phyloP scores from a whole-genome alignment of 1,140 invertebrate species.

The Glossosoma conforme region DNA sequence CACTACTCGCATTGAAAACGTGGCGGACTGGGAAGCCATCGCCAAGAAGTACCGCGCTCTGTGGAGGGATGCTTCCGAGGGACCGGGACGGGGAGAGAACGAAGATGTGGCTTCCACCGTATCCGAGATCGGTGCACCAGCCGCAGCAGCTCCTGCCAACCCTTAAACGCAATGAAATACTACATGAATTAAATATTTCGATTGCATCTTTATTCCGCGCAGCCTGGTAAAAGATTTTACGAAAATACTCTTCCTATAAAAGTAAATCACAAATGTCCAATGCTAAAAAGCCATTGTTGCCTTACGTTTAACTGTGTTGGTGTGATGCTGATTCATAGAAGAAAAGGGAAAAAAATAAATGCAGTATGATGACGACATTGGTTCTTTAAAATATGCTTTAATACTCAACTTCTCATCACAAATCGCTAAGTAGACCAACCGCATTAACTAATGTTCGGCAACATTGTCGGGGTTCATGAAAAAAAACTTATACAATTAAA shows the following conservation, averaged over 20 bases:
- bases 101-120: constrained; percentile 46
- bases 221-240: not conserved
- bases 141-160: not conserved
- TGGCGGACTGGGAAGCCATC: constrained; percentile 86
- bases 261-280: not conserved
- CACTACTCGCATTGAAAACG: constrained; percentile 76
- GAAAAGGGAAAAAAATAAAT: no score
- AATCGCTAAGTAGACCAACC: no score
- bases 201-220: no score
- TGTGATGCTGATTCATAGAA: no score
- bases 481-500: no score
- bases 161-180: not conserved
- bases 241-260: not conserved
- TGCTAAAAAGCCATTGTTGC: not conserved
- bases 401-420: no score
- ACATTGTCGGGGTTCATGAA: no score
- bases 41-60: constrained; percentile 83
- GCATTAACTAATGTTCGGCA: no score
- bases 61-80: constrained; percentile 60
- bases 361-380: no score
- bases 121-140: constrained; percentile 42
- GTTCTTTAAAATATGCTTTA: no score
- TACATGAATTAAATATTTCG: not conserved
- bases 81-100: constrained; percentile 46
- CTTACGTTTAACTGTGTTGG: not conserved